Conservation (phyloP, 1,140 invertebrate genomes). For the Akabosia matsudoensis region DNA sequence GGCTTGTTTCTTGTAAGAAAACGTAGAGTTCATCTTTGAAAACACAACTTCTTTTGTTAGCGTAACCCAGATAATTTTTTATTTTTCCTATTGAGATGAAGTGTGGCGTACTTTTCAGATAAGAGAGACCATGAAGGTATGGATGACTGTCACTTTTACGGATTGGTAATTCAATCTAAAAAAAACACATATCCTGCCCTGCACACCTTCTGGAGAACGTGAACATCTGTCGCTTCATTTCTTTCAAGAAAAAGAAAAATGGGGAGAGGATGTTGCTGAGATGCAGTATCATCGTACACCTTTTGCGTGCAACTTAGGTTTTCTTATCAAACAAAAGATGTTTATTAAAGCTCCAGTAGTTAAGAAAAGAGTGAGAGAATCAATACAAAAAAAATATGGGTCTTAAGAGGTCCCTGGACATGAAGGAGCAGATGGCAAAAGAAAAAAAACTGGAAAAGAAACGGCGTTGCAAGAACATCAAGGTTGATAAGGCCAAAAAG, state of each 20-base stretch:
- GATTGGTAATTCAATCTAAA: neutral
- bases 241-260: no score
- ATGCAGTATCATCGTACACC: neutral
- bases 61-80: neutral
- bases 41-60: no score
- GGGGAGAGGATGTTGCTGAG: no score
- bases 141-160: neutral
- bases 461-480: no score
- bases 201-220: neutral
- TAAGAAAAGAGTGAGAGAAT: neutral
- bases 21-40: no score
- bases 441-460: no score
- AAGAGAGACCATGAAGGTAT: neutral
- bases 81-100: neutral
- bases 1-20: no score
- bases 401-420: no score
- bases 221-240: slow-evolving; percentile 14
- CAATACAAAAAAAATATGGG: neutral
- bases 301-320: neutral
- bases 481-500: no score
- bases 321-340: no score
- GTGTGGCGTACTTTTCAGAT: no score
- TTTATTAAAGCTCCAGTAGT: neutral
- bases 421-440: no score
- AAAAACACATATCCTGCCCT: neutral